A percentile compares a stretch with the other conserved stretches of the same genome.
phyloP scores from a whole-genome alignment of 2,113 vertebrate species.

The Coptodon bakossiorum region DNA sequence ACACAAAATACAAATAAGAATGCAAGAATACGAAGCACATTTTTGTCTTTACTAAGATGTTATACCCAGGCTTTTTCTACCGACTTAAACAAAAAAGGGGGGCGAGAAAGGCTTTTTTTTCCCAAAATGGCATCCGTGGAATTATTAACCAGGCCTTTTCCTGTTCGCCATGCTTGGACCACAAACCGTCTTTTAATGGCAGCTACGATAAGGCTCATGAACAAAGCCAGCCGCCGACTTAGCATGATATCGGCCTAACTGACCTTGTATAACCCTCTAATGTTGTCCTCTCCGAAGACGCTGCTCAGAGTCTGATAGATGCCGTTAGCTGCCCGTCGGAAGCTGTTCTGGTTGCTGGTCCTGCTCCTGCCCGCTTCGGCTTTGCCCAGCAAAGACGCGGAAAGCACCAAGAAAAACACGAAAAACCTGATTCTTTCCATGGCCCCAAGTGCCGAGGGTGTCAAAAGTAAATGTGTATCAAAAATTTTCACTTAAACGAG shows the following conservation, averaged over 20 bases:
- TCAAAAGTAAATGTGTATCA: not conserved
- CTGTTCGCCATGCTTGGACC: not conserved
- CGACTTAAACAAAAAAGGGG: not conserved
- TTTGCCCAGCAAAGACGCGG: constrained; percentile 45
- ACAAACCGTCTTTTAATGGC: not conserved
- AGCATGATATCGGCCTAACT: not conserved
- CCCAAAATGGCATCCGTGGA: constrained; percentile 47
- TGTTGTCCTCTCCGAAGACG: constrained; percentile 88
- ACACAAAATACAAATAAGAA: not conserved
- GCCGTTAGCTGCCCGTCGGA: constrained; percentile 78
- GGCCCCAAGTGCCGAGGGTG: not conserved
- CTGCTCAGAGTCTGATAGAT: constrained; percentile 84
- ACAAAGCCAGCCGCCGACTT: not conserved
- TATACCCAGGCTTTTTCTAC: not conserved
- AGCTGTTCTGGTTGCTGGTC: constrained; percentile 78
- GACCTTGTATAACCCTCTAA: constrained; percentile 85
- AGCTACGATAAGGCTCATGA: not conserved
- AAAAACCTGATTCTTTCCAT: constrained; percentile 49
- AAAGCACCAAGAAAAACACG: constrained; percentile 54
- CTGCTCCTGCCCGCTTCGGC: constrained; percentile 75
- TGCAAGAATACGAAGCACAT: not conserved
- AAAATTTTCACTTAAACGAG: not conserved
- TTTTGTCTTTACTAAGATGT: too few relatives aligned
- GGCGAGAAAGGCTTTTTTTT: not conserved
- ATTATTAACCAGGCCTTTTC: constrained; percentile 17